Evolutionary conservation across 2,113 vertebrate genomes (phyloP), one percentile per base, ranked within the genome.

Genomic region (Vulpes lagopus): DNA sequence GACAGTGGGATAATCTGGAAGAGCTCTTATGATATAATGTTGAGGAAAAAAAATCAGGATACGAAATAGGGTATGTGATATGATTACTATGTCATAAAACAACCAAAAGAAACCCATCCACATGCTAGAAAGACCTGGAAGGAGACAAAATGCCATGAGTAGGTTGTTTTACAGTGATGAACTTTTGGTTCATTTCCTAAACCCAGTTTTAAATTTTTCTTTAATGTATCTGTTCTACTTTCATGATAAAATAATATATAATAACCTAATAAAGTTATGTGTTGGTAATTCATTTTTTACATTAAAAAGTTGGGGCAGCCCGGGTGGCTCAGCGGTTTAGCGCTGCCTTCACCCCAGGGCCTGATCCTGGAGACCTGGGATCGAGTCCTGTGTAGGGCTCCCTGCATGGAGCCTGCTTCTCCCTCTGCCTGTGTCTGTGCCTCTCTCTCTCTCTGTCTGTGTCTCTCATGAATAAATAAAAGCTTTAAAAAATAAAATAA

Each of bases 241-340:
- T 89, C 25, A 60, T 65, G 43, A 71, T 73, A 57, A 94, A 91
- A 32, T 73, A 93, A 55, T 43, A 60, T 55, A 25, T n/a, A 38
- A 38, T 81, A 87, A 43, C 32, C 59, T 83, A 59, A 73, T 90
- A 91, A 69, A 84, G 27, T 79, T 25, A 62, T 55, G 14, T 90
- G 8, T 94, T 89, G 35, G 35, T 92, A 60, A 92, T 62, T 89
- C 67, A 55, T 69, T 78, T 92, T 89, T 85, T 53, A 96, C 83
- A 73, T 93, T 53, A 25, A 60, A 65, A 17, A 43, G 43, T 43
- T 43, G 43, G 43, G 43, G 43, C 43, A 43, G 43, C 43, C 43
- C 6, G 1, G 43, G 43, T 43, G 43, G 43, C 43, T 43, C 6
- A 43, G 43, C 7, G 5, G 43, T 43, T 43, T 43, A 43, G 43